A percentile compares a stretch with the other conserved stretches of the same genome.
Conservation (phyloP, 2,113 vertebrate genomes). For the Heterotilapia buettikoferi region DNA sequence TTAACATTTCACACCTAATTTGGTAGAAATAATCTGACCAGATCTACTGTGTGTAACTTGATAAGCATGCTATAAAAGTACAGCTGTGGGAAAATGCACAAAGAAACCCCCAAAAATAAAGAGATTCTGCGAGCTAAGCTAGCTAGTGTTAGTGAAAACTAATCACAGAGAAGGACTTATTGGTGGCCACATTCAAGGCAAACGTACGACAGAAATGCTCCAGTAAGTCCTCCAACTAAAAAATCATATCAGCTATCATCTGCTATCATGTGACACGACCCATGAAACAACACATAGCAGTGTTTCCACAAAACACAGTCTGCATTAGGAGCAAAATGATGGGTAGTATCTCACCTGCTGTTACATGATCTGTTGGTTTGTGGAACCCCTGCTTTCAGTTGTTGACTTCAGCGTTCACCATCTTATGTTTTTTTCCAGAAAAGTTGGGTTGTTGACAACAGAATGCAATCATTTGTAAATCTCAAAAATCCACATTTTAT, state of each 20-base stretch:
- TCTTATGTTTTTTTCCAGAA: not conserved
- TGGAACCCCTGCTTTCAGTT: not conserved
- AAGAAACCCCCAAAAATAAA: not conserved
- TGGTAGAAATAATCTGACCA: not conserved
- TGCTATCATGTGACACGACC: not conserved
- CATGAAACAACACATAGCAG: not conserved
- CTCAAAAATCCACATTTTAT: not conserved
- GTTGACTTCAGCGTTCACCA: no score
- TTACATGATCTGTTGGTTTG: not conserved
- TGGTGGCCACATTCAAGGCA: not conserved
- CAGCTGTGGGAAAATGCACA: not conserved
- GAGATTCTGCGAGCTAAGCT: not conserved
- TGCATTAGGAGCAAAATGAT: not conserved
- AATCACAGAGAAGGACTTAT: not conserved
- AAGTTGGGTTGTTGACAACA: not conserved
- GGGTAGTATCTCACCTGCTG: not conserved
- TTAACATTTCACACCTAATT: not conserved
- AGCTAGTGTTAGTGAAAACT: not conserved
- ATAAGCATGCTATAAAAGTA: not conserved
- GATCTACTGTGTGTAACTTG: not conserved
- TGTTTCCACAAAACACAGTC: not conserved
- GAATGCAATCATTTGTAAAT: not conserved
- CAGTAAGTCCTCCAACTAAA: not conserved
- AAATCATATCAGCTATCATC: not conserved
- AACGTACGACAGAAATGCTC: not conserved